Evolutionary conservation across 2,888 invertebrate species (phyloP).

Genomic region (Platerodrilus igneus): DNA sequence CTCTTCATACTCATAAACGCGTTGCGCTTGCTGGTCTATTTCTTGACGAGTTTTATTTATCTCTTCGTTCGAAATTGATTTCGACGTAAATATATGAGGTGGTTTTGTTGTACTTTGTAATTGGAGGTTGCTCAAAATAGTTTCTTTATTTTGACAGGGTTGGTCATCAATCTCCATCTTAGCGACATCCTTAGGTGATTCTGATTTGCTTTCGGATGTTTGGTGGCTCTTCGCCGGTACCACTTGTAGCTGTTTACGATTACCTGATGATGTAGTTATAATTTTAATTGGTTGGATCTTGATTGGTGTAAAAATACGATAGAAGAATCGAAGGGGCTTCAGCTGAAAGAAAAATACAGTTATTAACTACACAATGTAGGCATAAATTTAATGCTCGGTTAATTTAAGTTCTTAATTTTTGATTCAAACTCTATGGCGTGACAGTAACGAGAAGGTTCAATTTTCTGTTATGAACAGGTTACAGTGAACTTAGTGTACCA

Average conservation of each 20-base stretch:
- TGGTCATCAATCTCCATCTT: conserved; percentile 19
- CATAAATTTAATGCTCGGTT: too few relatives aligned
- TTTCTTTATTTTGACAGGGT: conserved; percentile 35
- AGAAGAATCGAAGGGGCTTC: conserved; percentile 62
- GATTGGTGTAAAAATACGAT: conserved; percentile 53
- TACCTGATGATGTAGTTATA: conserved; percentile 41
- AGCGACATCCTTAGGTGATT: neutral
- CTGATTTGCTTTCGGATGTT: conserved; percentile 4
- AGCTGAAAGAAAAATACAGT: too few relatives aligned
- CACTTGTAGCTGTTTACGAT: conserved; percentile 45
- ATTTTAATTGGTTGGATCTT: conserved; percentile 46
- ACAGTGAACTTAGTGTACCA: too few relatives aligned
- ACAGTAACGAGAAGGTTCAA: too few relatives aligned
- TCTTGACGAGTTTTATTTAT: neutral
- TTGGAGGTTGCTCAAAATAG: conserved; percentile 42
- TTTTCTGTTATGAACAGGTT: too few relatives aligned
- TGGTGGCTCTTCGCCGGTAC: conserved; percentile 35
- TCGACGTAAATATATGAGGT: too few relatives aligned
- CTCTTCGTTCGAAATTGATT: conserved; percentile 9
- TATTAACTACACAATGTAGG: too few relatives aligned
- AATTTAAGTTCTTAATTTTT: too few relatives aligned
- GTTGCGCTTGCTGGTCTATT: conserved; percentile 27
- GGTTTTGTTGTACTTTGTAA: conserved; percentile 41
- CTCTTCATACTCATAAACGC: conserved; percentile 45
- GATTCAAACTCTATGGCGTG: too few relatives aligned